Evolutionary conservation across 2,113 vertebrate species (phyloP).

Genomic region (Chinchilla lanigera): DNA sequence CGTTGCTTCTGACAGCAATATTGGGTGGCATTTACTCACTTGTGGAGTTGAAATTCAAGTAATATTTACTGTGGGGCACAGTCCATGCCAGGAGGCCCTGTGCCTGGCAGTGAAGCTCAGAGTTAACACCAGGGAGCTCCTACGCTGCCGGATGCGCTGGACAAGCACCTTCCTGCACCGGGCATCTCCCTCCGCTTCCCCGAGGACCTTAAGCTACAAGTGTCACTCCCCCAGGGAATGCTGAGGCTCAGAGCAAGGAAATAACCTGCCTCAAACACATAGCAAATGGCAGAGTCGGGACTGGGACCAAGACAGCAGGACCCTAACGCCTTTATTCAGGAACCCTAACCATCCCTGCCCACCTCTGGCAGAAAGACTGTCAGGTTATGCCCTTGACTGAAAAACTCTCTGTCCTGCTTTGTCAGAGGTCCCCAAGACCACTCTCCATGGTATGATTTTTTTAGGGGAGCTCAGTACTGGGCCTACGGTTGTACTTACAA

Average conservation of each 20-base stretch:
- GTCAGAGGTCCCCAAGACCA: not conserved
- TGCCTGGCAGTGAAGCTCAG: not conserved
- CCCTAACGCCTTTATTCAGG: not conserved
- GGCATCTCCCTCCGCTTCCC: not conserved
- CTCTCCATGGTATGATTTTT: not conserved
- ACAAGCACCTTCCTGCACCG: not conserved
- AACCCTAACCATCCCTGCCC: not conserved
- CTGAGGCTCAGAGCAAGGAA: not conserved
- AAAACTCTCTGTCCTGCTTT: not conserved
- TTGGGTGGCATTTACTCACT: constrained; percentile 2
- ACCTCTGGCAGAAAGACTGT: not conserved
- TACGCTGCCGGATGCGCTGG: accelerated
- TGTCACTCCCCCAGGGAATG: not conserved
- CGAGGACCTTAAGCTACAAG: not conserved
- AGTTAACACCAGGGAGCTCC: accelerated
- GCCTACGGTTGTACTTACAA: not conserved
- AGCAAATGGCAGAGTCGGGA: not conserved
- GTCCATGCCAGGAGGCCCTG: not conserved
- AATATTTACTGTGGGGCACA: not conserved
- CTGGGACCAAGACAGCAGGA: not conserved
- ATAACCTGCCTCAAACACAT: not conserved
- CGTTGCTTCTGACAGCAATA: not conserved
- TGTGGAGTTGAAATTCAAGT: not conserved
- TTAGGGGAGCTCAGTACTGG: not conserved
- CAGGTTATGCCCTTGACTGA: not conserved